phyloP scores from a whole-genome alignment of 2,888 invertebrate genomes.

The Arrhopalites spinosus region DNA sequence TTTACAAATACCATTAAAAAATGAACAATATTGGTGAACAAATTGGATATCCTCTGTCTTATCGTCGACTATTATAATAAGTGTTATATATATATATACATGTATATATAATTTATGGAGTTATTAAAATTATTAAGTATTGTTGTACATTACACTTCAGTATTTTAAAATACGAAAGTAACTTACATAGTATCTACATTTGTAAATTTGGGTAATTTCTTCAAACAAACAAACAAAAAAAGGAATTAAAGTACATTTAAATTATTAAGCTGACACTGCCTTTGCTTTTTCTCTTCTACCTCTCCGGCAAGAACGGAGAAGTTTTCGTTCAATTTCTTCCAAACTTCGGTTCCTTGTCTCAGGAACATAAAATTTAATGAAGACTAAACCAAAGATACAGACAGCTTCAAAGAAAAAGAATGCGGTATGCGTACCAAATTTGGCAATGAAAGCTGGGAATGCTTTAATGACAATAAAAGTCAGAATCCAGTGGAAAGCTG shows the following conservation, averaged over 20 bases:
- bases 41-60: too few relatives aligned
- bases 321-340: slow-evolving; percentile 86
- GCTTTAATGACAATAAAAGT: slow-evolving; percentile 87
- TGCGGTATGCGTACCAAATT: slow-evolving; percentile 72
- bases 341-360: slow-evolving; percentile 91
- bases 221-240: neutral
- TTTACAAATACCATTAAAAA: too few relatives aligned
- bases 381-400: slow-evolving; percentile 74
- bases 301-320: slow-evolving; percentile 58
- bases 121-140: neutral
- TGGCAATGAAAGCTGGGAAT: slow-evolving; percentile 71
- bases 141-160: neutral
- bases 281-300: slow-evolving; percentile 4
- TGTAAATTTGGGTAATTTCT: too few relatives aligned
- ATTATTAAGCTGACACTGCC: neutral
- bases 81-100: too few relatives aligned
- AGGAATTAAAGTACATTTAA: neutral
- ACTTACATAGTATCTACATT: too few relatives aligned
- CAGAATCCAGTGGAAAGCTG: slow-evolving; percentile 88
- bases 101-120: too few relatives aligned
- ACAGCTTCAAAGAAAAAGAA: slow-evolving; percentile 81
- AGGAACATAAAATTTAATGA: slow-evolving; percentile 83
- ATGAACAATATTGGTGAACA: too few relatives aligned
- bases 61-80: too few relatives aligned
- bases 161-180: neutral